Evolutionary conservation across 2,113 vertebrate species (phyloP).

Genomic region (Elaphurus davidianus): DNA sequence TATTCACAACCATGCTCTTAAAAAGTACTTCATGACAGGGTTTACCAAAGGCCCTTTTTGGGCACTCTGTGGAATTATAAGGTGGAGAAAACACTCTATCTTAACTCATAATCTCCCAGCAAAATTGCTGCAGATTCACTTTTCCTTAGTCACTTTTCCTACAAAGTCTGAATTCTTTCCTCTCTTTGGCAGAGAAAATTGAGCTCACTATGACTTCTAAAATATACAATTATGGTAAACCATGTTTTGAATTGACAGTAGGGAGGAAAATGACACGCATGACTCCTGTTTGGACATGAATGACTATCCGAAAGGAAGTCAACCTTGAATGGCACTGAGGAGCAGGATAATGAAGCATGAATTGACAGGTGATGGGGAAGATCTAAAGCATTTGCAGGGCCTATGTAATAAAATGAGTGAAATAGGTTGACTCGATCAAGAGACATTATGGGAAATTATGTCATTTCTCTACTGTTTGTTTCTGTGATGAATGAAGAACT

Average conservation of each 20-base stretch:
- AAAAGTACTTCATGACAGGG: not conserved
- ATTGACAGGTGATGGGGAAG: slow-evolving; percentile 43
- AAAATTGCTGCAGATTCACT: not conserved
- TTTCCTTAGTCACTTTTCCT: slow-evolving; percentile 16
- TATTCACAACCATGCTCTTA: not conserved
- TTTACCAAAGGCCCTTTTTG: not conserved
- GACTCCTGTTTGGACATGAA: slow-evolving; percentile 8
- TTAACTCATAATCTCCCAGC: not conserved
- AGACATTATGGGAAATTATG: slow-evolving; percentile 67
- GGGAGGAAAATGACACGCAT: not conserved
- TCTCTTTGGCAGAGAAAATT: not conserved
- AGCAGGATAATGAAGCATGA: slow-evolving; percentile 52
- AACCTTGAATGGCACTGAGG: slow-evolving; percentile 24
- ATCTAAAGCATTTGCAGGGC: slow-evolving; percentile 41
- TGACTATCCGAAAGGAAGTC: not conserved
- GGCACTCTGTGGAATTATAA: not conserved
- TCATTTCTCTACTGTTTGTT: slow-evolving; percentile 61
- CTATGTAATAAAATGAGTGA: slow-evolving; percentile 61
- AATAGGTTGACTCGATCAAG: slow-evolving; percentile 70
- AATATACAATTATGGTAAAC: not conserved
- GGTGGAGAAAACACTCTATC: not conserved
- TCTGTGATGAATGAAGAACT: slow-evolving; percentile 68
- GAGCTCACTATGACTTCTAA: not conserved
- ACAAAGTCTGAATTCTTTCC: not conserved
- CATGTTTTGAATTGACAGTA: not conserved